Base-by-base conservation (phyloP, 1,140 invertebrate genomes). In the Hesperophylax magnus region DNA sequence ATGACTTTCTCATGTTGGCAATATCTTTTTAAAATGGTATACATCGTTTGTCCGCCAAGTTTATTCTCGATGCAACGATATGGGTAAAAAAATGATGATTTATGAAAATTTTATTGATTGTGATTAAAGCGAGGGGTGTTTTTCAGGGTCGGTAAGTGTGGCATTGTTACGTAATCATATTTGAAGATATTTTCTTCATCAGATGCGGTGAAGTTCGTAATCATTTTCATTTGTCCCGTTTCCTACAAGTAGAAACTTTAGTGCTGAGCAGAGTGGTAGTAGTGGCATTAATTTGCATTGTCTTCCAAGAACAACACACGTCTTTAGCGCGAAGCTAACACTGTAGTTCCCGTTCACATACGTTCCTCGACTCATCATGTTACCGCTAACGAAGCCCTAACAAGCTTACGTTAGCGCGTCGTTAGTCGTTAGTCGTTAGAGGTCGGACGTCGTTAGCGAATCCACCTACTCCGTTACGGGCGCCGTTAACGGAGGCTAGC, bases 371-470 rank as follows among this genome's bases (percentile, higher is more conserved):
- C 58, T 61, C 65, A 69, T 69, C 65, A 69, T 39, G 65, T 69
- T 69, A 76, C 74, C 54, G 31, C 74, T 76, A 76, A 65, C 61
- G 76, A 54, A 52, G 58, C 39, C 17, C 24, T 77, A 77, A 77
- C 61, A 65, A 53, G 58, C 58, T 77, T 65, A 31, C 74, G 77
- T 78, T 78, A 78, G 65, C 27, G 65, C 18, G 24, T 78, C 77
- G 77, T 78, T 78, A 78, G 63, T 39, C 52, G 77, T 67, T 69
- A 78, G 63, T 22, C 27, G 63, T 53, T 53, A 69, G 71, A 74
- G 39, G 71, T 72, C 69, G 71, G 63, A 31, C 58, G 74, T 56
- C 74, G 58, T 78, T 78, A 78, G 20, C 61, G 39, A 34, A 34
- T 22, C 61, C 76, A 47, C 52, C 22, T 47, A 47, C 39, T 14